Conservation (phyloP, 2,888 invertebrate species). For the Epistrophe eligans region DNA sequence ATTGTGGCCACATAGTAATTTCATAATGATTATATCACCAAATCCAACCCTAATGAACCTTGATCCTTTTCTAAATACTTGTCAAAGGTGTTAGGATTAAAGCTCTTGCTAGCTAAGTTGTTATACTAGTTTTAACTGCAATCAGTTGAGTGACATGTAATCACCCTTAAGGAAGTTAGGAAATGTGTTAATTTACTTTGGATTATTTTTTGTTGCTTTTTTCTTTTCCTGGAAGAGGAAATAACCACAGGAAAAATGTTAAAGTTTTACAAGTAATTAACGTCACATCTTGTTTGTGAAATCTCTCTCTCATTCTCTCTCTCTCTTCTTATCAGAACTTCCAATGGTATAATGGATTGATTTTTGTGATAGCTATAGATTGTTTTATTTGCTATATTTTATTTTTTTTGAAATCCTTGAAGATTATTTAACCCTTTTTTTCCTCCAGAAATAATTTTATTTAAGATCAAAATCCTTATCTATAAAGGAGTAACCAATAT, state of each 20-base stretch:
- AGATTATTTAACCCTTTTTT: slow-evolving; percentile 12
- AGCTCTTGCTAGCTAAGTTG: not conserved
- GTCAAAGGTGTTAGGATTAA: not conserved
- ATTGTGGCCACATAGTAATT: not conserved
- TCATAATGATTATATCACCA: not conserved
- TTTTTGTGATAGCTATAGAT: too few relatives aligned
- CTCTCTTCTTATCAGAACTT: not conserved
- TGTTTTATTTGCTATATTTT: too few relatives aligned
- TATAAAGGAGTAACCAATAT: not conserved
- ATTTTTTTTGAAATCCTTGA: not conserved
- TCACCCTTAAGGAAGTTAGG: not conserved
- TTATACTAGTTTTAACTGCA: not conserved
- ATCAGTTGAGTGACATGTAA: not conserved
- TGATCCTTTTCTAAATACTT: slow-evolving; percentile 6
- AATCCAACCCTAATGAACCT: slow-evolving; percentile 6
- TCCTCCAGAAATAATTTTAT: not conserved
- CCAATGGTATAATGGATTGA: not conserved
- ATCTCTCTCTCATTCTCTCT: not conserved
- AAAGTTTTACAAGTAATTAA: slow-evolving; percentile 16
- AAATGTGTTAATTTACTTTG: slow-evolving; percentile 7
- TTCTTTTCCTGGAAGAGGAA: not conserved
- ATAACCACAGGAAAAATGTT: not conserved
- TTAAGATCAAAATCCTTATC: slow-evolving; percentile 10
- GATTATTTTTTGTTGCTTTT: too few relatives aligned
- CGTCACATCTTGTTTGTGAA: not conserved